Percentiles rank a stretch among this genome's conserved stretches.
Evolutionary conservation across 2,888 invertebrate species (phyloP).

Genomic region (Sesia bembeciformis): DNA sequence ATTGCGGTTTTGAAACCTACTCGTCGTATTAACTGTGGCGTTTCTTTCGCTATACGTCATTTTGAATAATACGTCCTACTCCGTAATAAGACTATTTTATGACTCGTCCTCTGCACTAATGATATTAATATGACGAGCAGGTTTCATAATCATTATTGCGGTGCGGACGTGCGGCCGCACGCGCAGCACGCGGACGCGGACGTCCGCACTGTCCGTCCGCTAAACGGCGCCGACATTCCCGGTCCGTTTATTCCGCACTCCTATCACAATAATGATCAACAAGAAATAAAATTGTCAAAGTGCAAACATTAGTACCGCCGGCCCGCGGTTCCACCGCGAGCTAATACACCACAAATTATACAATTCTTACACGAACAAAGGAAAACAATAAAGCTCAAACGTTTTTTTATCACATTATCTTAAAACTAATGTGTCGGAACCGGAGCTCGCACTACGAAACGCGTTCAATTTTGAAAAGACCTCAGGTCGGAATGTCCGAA

Average conservation of each 20-base stretch:
- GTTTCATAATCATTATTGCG: no score
- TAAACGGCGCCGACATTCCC: constrained; percentile 1
- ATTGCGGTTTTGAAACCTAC: constrained; percentile 1
- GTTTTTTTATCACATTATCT: constrained; percentile 35
- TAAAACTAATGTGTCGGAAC: constrained; percentile 16
- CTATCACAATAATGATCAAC: constrained; percentile 27
- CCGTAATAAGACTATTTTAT: constrained; percentile 3
- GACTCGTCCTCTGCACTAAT: constrained; percentile 2
- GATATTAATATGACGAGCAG: background rate
- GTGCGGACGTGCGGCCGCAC: background rate
- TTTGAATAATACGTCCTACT: constrained; percentile 1
- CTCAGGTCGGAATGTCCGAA: no score
- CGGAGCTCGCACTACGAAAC: background rate
- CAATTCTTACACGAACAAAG: constrained; percentile 8
- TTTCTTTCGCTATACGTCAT: background rate
- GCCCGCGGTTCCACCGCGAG: constrained; percentile 1
- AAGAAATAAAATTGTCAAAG: constrained; percentile 33
- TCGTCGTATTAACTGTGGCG: no score
- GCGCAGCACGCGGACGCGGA: background rate
- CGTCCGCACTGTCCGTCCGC: constrained; percentile 10
- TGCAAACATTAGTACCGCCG: constrained; percentile 18
- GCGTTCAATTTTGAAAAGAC: no score
- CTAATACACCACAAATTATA: constrained; percentile 1
- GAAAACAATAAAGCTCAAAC: constrained; percentile 31
- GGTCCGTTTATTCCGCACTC: constrained; percentile 8